Conservation (phyloP, 2,797 vertebrate genomes). For the Falco peregrinus region DNA sequence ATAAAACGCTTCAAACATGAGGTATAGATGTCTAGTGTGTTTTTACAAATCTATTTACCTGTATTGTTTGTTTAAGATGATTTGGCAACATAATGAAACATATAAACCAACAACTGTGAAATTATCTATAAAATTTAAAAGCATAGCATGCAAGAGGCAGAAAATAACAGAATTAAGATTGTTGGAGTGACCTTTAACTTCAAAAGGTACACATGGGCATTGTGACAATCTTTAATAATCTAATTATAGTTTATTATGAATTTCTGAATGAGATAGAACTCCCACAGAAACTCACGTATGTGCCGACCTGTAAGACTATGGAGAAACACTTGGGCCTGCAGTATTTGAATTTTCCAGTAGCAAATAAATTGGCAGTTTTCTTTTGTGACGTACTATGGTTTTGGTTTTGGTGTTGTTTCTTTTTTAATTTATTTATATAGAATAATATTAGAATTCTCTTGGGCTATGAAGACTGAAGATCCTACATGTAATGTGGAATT, state of each 20-base stretch:
- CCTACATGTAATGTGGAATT: neutral
- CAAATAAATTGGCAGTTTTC: neutral
- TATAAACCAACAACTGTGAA: neutral
- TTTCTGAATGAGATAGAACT: neutral
- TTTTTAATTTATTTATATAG: neutral
- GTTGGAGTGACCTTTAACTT: neutral
- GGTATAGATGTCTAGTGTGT: neutral
- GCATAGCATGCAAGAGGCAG: neutral
- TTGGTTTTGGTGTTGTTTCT: no score
- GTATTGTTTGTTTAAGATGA: neutral
- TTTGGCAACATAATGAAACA: neutral
- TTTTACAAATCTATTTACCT: neutral
- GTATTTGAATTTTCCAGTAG: neutral
- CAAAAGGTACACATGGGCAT: neutral
- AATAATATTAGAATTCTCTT: neutral
- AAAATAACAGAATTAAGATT: neutral
- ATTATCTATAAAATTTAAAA: neutral
- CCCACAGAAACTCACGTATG: neutral
- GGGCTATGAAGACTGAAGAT: neutral
- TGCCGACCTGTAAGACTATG: neutral
- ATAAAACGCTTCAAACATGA: neutral
- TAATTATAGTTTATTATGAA: neutral
- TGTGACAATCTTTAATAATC: neutral
- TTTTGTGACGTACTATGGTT: neutral
- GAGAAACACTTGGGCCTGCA: neutral